Evolutionary conservation across 2,113 vertebrate species (phyloP).

Genomic region (Pygoscelis antarcticus): DNA sequence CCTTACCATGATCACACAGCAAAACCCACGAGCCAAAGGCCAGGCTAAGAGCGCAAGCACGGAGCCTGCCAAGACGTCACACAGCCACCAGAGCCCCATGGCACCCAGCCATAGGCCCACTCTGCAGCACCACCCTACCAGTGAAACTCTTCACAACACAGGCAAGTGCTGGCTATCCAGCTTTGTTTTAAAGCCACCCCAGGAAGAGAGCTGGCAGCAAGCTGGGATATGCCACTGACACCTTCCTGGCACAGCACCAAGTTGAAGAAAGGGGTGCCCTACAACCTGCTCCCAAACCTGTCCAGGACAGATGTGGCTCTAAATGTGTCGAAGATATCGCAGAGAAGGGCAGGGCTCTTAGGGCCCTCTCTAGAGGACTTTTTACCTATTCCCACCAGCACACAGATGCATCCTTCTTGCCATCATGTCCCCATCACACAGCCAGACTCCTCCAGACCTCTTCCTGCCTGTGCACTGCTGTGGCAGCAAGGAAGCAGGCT

Average conservation of each 20-base stretch:
- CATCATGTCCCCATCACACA: not conserved
- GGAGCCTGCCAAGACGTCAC: rapidly evolving
- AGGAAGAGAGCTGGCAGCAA: not conserved
- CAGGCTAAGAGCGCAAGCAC: not conserved
- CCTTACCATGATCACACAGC: not conserved
- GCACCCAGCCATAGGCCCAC: not conserved
- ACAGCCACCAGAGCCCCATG: not conserved
- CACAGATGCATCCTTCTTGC: not conserved
- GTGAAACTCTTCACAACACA: not conserved
- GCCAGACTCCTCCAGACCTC: not conserved
- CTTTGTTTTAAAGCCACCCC: not conserved
- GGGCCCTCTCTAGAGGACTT: not conserved
- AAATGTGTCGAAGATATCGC: not conserved
- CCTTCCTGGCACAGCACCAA: not conserved
- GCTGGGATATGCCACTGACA: not conserved
- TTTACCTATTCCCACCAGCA: not conserved
- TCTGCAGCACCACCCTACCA: not conserved
- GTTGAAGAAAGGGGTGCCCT: not conserved
- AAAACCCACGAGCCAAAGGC: not conserved
- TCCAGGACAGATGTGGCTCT: not conserved
- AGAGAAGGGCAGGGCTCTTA: not conserved
- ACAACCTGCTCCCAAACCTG: not conserved
- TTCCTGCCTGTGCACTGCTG: not conserved
- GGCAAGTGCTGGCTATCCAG: not conserved
- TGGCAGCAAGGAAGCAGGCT: not conserved